Conservation (phyloP, 2,888 invertebrate genomes). For the Machimus rusticus region DNA sequence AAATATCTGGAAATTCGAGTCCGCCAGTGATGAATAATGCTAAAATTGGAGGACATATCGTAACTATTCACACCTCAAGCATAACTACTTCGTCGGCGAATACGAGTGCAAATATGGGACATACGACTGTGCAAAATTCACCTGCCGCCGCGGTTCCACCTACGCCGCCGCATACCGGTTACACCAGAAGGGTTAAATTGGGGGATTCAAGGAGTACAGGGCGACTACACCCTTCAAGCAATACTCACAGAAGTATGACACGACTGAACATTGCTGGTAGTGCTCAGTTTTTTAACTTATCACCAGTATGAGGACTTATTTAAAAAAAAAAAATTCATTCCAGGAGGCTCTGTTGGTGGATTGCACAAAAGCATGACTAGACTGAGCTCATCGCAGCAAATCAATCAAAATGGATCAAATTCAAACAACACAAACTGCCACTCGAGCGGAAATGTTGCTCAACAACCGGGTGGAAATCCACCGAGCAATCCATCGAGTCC, state of each 20-base stretch:
- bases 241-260: slow-evolving; percentile 81
- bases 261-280: slow-evolving; percentile 75
- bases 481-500: slow-evolving; percentile 52
- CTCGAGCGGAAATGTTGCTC: slow-evolving; percentile 54
- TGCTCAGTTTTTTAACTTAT: neutral
- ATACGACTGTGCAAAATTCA: slow-evolving; percentile 6
- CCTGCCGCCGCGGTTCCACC: slow-evolving; percentile 50
- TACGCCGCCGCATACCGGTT: slow-evolving; percentile 62
- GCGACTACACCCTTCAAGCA: slow-evolving; percentile 73
- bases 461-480: slow-evolving; percentile 42
- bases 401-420: slow-evolving; percentile 68
- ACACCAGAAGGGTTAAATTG: slow-evolving; percentile 71
- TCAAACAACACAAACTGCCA: slow-evolving; percentile 52
- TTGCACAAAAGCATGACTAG: slow-evolving; percentile 85
- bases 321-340: slow-evolving; percentile 1
- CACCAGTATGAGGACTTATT: neutral
- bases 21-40: neutral
- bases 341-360: slow-evolving; percentile 74
- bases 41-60: slow-evolving; percentile 44
- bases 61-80: slow-evolving; percentile 48
- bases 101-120: slow-evolving; percentile 27
- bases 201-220: slow-evolving; percentile 81
- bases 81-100: slow-evolving; percentile 39
- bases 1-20: neutral
- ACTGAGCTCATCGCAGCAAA: slow-evolving; percentile 79